These are phyloP conservation scores for Seriola quinqueradiata DNA, from an alignment of 2,113 vertebrate genomes.

Conservation along the genomic window DNA sequence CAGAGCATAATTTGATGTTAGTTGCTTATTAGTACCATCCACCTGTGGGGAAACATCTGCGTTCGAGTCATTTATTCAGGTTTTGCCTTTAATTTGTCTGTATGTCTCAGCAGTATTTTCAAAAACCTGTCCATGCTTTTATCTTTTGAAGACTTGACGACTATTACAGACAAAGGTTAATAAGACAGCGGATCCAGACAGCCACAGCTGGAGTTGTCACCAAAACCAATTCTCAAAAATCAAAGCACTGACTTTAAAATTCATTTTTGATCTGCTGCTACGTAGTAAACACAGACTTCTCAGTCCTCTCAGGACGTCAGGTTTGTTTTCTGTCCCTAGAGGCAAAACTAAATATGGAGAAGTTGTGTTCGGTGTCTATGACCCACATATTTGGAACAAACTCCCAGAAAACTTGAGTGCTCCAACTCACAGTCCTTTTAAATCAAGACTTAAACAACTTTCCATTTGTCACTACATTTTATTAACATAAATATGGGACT, in stretches of 20 bases:
- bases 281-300: background rate
- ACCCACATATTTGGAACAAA: background rate
- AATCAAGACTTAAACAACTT: background rate
- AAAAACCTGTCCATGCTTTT: background rate
- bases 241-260: background rate
- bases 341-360: background rate
- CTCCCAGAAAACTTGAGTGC: background rate
- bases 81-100: too few relatives aligned
- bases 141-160: background rate
- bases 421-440: background rate
- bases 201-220: background rate
- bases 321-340: background rate
- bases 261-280: background rate
- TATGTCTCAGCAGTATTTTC: background rate
- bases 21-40: too few relatives aligned
- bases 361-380: background rate
- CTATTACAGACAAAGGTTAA: background rate
- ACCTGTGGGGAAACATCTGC: too few relatives aligned
- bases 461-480: background rate
- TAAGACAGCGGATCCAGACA: background rate
- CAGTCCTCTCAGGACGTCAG: background rate
- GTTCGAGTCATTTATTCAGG: too few relatives aligned
- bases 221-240: background rate
- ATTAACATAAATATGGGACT: background rate
- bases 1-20: too few relatives aligned